These are phyloP conservation scores for Morone saxatilis DNA, from an alignment of 2,113 vertebrate species.

Conservation along the genomic window DNA sequence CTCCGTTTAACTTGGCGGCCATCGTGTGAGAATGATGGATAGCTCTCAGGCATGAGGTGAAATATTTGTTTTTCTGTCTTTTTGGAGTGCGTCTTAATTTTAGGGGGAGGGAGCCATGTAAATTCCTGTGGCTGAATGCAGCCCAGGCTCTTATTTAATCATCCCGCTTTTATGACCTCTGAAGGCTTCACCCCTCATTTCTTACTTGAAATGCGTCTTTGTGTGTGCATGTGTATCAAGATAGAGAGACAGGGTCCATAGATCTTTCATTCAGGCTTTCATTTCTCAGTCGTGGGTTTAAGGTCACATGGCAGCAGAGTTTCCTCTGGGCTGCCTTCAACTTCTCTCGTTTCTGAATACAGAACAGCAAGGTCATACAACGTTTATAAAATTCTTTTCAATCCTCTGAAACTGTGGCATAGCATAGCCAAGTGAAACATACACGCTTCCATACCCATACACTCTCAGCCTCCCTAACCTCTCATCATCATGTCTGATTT, in stretches of 20 bases:
- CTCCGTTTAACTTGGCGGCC: slow-evolving; percentile 75
- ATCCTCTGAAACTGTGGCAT: slow-evolving; percentile 34
- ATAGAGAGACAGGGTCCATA: slow-evolving; percentile 22
- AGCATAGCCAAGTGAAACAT: slow-evolving; percentile 68
- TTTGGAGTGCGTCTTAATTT: slow-evolving; percentile 72
- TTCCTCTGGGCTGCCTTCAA: slow-evolving; percentile 36
- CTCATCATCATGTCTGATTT: neutral
- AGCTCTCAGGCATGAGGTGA: slow-evolving; percentile 60
- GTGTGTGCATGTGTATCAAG: slow-evolving; percentile 32
- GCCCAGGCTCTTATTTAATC: slow-evolving; percentile 64
- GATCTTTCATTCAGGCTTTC: slow-evolving; percentile 50
- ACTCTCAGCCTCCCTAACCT: neutral
- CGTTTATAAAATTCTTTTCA: slow-evolving; percentile 46
- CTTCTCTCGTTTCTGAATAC: slow-evolving; percentile 26
- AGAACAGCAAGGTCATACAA: slow-evolving; percentile 51
- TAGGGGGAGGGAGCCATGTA: slow-evolving; percentile 46
- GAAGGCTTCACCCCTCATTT: slow-evolving; percentile 57
- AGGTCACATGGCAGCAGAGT: slow-evolving; percentile 41
- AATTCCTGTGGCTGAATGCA: slow-evolving; percentile 71
- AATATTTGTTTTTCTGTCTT: slow-evolving; percentile 80
- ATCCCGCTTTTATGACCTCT: slow-evolving; percentile 61
- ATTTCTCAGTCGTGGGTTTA: slow-evolving; percentile 26
- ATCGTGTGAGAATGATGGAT: slow-evolving; percentile 72
- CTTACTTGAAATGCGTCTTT: slow-evolving; percentile 37
- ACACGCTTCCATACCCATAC: slow-evolving; percentile 28